phyloP scores from a whole-genome alignment of 2,113 vertebrate species.

The Crotalus horridus region DNA sequence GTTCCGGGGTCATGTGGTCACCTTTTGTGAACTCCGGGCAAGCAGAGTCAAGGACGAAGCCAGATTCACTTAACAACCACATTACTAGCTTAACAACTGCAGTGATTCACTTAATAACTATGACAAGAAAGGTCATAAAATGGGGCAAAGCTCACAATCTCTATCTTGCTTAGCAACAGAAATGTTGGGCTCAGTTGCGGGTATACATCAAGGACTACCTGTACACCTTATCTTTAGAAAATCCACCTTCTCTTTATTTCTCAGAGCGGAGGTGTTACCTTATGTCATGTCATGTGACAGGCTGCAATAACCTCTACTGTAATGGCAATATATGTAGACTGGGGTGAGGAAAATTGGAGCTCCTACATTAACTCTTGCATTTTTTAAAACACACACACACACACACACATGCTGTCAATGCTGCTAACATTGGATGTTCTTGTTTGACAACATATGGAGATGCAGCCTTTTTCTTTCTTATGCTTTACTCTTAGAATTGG shows the following conservation, averaged over 20 bases:
- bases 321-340: not conserved
- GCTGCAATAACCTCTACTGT: not conserved
- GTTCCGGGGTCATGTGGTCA: not conserved
- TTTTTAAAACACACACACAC: not conserved
- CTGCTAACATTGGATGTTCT: no score
- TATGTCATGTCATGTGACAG: not conserved
- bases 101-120: not conserved
- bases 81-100: not conserved
- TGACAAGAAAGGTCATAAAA: not conserved
- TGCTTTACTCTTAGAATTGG: no score
- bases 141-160: not conserved
- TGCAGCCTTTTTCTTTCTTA: no score
- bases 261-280: not conserved
- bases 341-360: not conserved
- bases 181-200: not conserved
- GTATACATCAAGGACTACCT: not conserved
- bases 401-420: not conserved
- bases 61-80: not conserved
- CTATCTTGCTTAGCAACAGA: not conserved
- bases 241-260: not conserved
- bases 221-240: not conserved
- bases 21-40: not conserved
- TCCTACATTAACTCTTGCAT: not conserved
- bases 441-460: no score
- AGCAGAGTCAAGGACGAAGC: not conserved